These are phyloP conservation scores for Caenorhabditis sp. DNA, from an alignment of 2,888 invertebrate genomes.

Conservation along the genomic window DNA sequence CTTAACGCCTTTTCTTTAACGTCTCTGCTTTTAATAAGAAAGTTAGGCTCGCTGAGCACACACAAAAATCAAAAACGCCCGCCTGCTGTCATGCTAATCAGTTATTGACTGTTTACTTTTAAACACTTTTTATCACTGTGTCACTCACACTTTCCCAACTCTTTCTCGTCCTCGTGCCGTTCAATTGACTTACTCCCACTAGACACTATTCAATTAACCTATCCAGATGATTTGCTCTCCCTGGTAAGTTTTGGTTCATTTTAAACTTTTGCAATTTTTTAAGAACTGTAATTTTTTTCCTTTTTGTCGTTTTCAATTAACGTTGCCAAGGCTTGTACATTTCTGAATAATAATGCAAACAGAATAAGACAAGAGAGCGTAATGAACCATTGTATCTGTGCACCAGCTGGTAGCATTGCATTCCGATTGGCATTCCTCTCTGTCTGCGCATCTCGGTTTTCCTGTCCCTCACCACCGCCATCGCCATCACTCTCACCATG, in stretches of 20 bases:
- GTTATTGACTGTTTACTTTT: slow-evolving; percentile 47
- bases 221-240: slow-evolving; percentile 31
- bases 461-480: slow-evolving; percentile 13
- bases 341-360: slow-evolving; percentile 9
- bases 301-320: too few species aligned
- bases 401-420: slow-evolving; percentile 41
- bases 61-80: not conserved
- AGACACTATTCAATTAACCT: not conserved
- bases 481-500: not conserved
- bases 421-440: slow-evolving; percentile 4
- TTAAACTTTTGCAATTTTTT: too few species aligned
- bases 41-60: not conserved
- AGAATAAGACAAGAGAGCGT: slow-evolving; percentile 6
- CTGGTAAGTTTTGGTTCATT: slow-evolving; percentile 49
- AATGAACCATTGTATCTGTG: slow-evolving; percentile 36
- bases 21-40: not conserved
- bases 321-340: not conserved
- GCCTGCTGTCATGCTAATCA: slow-evolving; percentile 34
- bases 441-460: slow-evolving; percentile 24
- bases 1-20: too few species aligned
- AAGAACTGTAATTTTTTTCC: too few species aligned
- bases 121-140: slow-evolving; percentile 40
- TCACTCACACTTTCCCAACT: slow-evolving; percentile 16
- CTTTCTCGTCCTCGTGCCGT: slow-evolving; percentile 14
- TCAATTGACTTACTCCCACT: slow-evolving; percentile 20